Evolutionary conservation across 2,797 vertebrate species (phyloP), one percentile per base, ranked within the genome.

Genomic region (Chiloscyllium punctatum): DNA sequence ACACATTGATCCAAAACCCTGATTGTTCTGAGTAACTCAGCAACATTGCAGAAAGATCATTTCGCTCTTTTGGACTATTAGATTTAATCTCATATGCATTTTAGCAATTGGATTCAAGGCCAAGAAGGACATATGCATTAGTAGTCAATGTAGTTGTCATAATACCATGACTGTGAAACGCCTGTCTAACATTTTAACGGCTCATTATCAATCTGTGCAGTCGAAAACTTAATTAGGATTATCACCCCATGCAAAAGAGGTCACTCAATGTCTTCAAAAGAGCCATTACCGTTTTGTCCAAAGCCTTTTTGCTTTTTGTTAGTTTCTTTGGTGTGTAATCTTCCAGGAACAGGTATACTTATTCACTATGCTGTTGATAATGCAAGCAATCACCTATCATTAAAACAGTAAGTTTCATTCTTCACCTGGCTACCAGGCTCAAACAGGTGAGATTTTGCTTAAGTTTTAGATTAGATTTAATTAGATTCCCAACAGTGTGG

Each of bases 81-180:
- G 97, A 97, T 97, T 97, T 96, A 96, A 97, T 97, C 96, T 96
- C 95, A 95, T 96, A 13, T 90, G 25, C 96, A 97, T 96, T 97
- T 97, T 97, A 96, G 96, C 97, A 96, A 96, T 95, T 96, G 91
- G 96, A 95, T 96, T 97, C 96, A 97, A 97, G 96, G 96, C 96
- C 97, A 96, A 96, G 96, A 96, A 96, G 96, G 96, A 96, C 96
- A 97, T 96, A 97, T 96, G 95, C 79, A 96, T 96, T 95, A 95
- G 95, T 96, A 95, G 88, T 96, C 96, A 96, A 33, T 33, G 0
- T 51, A 95, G 96, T 96, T 96, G 79, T 87, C 95, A 96, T 88
- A 96, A 88, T 94, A 48, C 42, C 68, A 68, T 91, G 57, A 66
- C 88, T 33, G 88, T 91, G 33, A 91, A 91, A 91, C 15, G 62